Evolutionary conservation across 2,888 invertebrate species (phyloP), one percentile per base, ranked within the genome.

Genomic region (Heliconius charithonia): DNA sequence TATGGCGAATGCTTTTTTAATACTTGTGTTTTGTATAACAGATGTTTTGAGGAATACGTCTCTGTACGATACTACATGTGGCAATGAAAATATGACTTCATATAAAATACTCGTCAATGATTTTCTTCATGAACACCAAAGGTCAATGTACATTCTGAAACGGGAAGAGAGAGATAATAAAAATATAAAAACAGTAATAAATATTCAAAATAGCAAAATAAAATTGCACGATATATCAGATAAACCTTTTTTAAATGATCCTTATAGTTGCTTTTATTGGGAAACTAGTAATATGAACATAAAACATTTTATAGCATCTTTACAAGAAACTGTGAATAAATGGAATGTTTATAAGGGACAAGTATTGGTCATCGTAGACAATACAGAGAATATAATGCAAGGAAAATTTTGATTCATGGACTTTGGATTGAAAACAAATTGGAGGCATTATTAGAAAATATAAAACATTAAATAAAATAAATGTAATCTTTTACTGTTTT

Each of bases 1-100:
- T 89, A 78, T 78, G n/a, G 27, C 29, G 41, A 65, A 37, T 29
- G 37, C 27, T 78, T 32, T 51, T 27, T 41, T 66, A 12, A 45
- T 19, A 4, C 9, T 25, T 65, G 16, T 62, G 59, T 32, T 37
- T 76, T 71, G 69, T 25, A 22, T 27, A 66, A 76, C 76, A 79
- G 79, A 79, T 76, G n/a, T 45, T 59, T 59, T 76, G 12, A 73
- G 76, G 32, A 73, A 79, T 22, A 51, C 72, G 10, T 4, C 41
- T 32, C 45, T 73, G 45, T 73, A 79, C 59, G 65, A 79, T 29
- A 73, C 72, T 27, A 51, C 27, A n/a, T 69, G 79, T 66, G 67
- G 69, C 41, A 73, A 67, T 45, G 67, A 13, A 12, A 66, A 67
- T 73, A 19, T 25, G 29, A 69, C 3, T 41, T 25, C 45, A n/a